Base-by-base conservation (phyloP, 2,797 vertebrate species). In the Microctenopoma steveboyesi region DNA sequence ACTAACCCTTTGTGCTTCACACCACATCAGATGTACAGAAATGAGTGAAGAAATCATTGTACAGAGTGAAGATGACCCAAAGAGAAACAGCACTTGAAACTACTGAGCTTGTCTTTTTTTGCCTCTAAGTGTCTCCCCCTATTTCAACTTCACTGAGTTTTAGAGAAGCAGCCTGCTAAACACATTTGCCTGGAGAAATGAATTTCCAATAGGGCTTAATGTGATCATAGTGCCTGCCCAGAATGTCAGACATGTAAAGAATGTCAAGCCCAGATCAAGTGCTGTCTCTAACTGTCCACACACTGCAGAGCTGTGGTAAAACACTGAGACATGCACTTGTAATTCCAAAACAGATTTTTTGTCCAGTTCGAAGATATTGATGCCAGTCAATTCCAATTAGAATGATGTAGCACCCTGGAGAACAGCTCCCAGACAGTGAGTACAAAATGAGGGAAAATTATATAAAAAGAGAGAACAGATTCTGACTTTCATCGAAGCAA, bases 161-260 rank as follows among this genome's bases (percentile, higher is more conserved):
- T 78, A 85, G 82, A 72, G 55, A 42, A 66, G 71, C 69, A 9
- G 79, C 84, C 84, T 88, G 89, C 73, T 81, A 89, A 89, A 90
- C 69, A 78, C 81, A 91, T 91, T 92, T 90, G 79, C 85, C 76
- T 77, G 83, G 67, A 70, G 82, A 82, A 88, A 75, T 33, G 18
- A 80, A 79, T 89, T 86, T 88, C 85, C 83, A 86, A 69, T 45
- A 62, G 64, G 71, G 63, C 69, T 70, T 69, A 78, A 80, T 83
- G 76, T 62, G 71, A 90, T 84, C 74, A 76, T 76, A 85, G 79
- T 70, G 78, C 59, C 78, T 85, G 84, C 76, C 87, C 83, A 84
- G 84, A 91, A 89, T 76, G 72, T 57, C 56, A 86, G 77, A 83
- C 78, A 91, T 89, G 84, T 55, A 7, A 87, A 75, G 88, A 90